Conservation (phyloP, 2,113 vertebrate genomes). For the Neolamprologus fasciatus region DNA sequence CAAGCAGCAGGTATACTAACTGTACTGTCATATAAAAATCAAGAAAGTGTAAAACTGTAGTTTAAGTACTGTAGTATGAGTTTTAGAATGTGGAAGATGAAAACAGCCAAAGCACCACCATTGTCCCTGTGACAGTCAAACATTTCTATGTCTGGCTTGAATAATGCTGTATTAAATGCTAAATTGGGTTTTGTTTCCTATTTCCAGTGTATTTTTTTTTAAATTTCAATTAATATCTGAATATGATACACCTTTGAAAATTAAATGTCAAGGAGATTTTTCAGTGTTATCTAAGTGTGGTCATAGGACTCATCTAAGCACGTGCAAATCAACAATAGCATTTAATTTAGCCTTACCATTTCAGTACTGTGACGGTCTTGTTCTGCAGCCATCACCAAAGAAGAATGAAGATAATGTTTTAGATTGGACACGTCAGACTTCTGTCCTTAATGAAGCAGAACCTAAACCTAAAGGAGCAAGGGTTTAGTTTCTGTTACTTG, state of each 20-base stretch:
- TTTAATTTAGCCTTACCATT: not conserved
- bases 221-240: not conserved
- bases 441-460: not conserved
- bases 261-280: not conserved
- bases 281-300: not conserved
- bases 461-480: not conserved
- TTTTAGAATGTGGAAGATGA: not conserved
- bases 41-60: not conserved
- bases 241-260: not conserved
- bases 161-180: not conserved
- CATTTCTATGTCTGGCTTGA: accelerated
- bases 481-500: not conserved
- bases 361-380: not conserved
- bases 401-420: not conserved
- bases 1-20: not conserved
- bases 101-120: not conserved
- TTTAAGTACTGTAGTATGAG: not conserved
- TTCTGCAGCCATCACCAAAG: not conserved
- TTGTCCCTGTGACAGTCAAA: not conserved
- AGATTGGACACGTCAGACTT: not conserved
- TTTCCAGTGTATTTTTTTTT: not conserved
- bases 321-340: not conserved
- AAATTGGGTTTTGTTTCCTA: not conserved
- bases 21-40: not conserved
- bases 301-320: not conserved